phyloP scores from a whole-genome alignment of 2,888 invertebrate species.

The Diogma glabrata region DNA sequence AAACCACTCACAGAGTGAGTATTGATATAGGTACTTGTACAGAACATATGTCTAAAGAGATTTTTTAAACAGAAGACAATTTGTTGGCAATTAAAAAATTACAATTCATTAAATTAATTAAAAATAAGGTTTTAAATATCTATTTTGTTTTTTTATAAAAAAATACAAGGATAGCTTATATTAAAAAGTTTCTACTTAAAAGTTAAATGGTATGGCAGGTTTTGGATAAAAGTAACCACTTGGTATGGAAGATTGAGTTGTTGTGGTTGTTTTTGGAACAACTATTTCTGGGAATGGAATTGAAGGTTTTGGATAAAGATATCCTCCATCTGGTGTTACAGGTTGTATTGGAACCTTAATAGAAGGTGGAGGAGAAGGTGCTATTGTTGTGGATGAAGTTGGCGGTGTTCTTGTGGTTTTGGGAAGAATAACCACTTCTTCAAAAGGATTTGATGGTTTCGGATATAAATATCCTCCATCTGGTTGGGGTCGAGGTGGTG shows the following conservation, averaged over 20 bases:
- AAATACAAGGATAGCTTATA: no score
- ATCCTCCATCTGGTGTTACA: no score
- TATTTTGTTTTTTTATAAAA: no score
- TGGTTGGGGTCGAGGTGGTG: slow-evolving; percentile 6
- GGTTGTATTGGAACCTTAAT: neutral
- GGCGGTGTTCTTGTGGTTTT: neutral
- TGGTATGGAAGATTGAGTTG: slow-evolving; percentile 32
- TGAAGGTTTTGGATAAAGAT: slow-evolving; percentile 12
- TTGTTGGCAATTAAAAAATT: no score
- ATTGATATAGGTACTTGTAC: no score
- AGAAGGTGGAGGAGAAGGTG: slow-evolving; percentile 12
- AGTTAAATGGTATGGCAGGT: slow-evolving; percentile 9
- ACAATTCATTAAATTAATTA: no score
- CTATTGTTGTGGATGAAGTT: neutral
- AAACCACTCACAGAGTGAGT: no score
- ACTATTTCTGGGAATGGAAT: slow-evolving; percentile 6
- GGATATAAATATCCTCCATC: slow-evolving; percentile 2
- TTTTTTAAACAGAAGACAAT: no score
- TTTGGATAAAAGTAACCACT: slow-evolving; percentile 7
- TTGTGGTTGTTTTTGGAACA: slow-evolving; percentile 7
- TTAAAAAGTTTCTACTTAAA: slow-evolving; percentile 4
- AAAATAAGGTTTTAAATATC: no score
- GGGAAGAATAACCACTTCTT: no score
- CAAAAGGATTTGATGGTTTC: neutral
- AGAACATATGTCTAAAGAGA: no score